Evolutionary conservation across 92 coral and sea anemone genomes (phyloP).

Genomic region (Heteractis magnifica): DNA sequence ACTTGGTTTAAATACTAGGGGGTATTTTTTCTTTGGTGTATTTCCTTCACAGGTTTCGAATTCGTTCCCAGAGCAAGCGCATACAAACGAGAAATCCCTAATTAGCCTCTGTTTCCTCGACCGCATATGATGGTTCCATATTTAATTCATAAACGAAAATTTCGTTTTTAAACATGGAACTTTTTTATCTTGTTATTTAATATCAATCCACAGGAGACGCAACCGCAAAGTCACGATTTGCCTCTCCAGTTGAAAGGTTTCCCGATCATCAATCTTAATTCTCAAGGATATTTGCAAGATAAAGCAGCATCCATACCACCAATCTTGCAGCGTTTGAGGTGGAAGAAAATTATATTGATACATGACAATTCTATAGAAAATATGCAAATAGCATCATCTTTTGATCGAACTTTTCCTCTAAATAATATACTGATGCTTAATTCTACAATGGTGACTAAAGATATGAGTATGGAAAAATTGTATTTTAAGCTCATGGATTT

Average conservation of each 20-base stretch:
- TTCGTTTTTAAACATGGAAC: too few species aligned
- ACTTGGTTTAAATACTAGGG: too few species aligned
- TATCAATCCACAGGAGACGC: not conserved
- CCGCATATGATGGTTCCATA: too few species aligned
- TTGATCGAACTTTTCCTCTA: constrained; percentile 20
- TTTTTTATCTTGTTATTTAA: too few species aligned
- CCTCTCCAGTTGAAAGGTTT: constrained; percentile 8
- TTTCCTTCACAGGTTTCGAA: too few species aligned
- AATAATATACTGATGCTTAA: constrained; percentile 33
- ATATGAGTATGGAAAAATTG: not conserved
- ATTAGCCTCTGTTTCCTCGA: too few species aligned
- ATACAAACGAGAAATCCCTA: too few species aligned
- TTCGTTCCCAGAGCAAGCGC: too few species aligned
- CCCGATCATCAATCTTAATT: constrained; percentile 23
- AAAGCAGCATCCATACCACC: constrained; percentile 32
- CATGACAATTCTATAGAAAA: constrained; percentile 44
- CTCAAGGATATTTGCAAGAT: constrained; percentile 18
- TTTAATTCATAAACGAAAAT: too few species aligned
- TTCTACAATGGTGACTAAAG: constrained; percentile 17
- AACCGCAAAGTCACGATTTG: not conserved
- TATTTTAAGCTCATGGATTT: not conserved
- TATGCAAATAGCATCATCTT: constrained; percentile 30
- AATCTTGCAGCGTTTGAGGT: constrained; percentile 31
- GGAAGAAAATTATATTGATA: constrained; percentile 45
- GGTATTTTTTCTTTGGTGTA: too few species aligned